These are phyloP conservation scores for Loriculus beryllinus DNA, from an alignment of 2,797 vertebrate genomes.

Conservation along the genomic window DNA sequence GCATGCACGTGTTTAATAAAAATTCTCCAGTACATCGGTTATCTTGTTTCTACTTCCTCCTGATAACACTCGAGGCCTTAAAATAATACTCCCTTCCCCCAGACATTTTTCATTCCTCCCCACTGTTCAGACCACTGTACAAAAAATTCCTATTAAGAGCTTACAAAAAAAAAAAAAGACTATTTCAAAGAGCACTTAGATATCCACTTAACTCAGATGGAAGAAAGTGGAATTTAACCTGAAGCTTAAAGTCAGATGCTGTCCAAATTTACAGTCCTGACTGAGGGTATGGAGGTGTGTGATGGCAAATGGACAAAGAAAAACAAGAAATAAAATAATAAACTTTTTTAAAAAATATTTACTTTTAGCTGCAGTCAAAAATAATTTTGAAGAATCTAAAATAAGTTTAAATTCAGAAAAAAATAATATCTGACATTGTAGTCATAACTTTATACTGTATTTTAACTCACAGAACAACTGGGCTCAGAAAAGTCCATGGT, in stretches of 20 bases:
- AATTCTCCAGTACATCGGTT: not conserved
- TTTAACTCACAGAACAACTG: not conserved
- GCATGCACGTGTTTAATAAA: not conserved
- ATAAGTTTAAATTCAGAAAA: not conserved
- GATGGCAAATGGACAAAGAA: not conserved
- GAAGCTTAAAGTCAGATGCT: not conserved
- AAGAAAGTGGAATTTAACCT: not conserved
- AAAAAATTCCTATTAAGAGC: not conserved
- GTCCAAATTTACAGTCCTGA: not conserved
- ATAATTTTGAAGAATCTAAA: not conserved
- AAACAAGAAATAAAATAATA: not conserved
- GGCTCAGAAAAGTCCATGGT: not conserved
- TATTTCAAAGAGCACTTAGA: not conserved
- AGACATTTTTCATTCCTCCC: not conserved
- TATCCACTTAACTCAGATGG: not conserved
- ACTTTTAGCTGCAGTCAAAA: not conserved
- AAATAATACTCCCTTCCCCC: not conserved
- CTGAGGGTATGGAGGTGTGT: fast-evolving
- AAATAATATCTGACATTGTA: not conserved
- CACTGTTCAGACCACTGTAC: not conserved
- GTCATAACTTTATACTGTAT: not conserved
- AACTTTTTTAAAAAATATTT: not conserved
- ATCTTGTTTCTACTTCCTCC: not conserved
- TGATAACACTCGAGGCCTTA: not conserved
- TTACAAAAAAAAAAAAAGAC: not conserved